Evolutionary conservation across 92 coral and sea anemone species (phyloP).

Genomic region (Phenganax stokvisi): DNA sequence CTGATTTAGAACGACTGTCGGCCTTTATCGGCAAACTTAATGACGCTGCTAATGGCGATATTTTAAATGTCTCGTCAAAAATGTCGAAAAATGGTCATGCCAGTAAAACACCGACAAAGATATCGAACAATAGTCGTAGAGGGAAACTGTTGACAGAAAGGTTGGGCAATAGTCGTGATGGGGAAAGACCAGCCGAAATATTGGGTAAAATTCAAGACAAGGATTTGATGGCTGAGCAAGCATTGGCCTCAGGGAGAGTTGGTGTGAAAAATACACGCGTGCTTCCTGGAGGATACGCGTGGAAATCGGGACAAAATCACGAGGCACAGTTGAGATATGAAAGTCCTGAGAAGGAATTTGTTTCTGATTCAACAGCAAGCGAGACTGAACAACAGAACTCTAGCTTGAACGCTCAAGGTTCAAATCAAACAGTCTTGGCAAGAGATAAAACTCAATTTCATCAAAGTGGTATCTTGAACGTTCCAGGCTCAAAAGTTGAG

Average conservation of each 20-base stretch:
- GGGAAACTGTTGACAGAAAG: neutral
- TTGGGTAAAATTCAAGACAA: neutral
- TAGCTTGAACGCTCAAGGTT: no score
- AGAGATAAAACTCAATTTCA: no score
- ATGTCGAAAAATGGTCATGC: neutral
- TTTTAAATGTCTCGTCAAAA: neutral
- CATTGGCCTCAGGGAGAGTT: no score
- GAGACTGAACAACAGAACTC: constrained; percentile 4
- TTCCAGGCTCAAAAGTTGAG: neutral
- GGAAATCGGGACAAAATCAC: constrained; percentile 1
- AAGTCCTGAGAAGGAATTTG: neutral
- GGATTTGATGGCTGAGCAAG: neutral
- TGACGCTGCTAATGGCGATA: neutral
- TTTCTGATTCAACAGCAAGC: neutral
- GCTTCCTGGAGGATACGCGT: neutral
- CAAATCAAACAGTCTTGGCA: no score
- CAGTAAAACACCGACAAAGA: neutral
- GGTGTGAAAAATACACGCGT: no score
- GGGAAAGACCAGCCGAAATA: neutral
- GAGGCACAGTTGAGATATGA: neutral
- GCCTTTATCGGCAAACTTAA: neutral
- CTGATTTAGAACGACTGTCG: constrained; percentile 10
- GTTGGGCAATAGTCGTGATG: neutral
- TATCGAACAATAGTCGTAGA: no score
- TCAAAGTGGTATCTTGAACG: neutral